A percentile compares a stretch with the other conserved stretches of the same genome.
Evolutionary conservation across 2,888 invertebrate species (phyloP).

Genomic region (Melolontha melolontha): DNA sequence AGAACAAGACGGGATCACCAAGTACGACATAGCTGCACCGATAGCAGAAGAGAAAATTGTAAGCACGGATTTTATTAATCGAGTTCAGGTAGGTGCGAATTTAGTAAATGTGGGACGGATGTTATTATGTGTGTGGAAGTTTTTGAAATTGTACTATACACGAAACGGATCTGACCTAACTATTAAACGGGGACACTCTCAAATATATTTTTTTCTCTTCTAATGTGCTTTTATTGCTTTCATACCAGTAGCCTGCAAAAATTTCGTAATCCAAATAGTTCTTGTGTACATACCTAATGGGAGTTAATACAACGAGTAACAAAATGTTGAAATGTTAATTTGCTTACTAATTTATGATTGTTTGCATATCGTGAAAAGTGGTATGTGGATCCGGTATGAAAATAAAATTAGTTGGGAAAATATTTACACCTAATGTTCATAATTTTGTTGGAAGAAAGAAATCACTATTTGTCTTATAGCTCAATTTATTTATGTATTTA

Average conservation of each 20-base stretch:
- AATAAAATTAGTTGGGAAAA: constrained; percentile 16
- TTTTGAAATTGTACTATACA: constrained; percentile 44
- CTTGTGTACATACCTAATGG: not conserved
- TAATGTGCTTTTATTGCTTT: constrained; percentile 19
- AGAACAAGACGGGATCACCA: constrained; percentile 53
- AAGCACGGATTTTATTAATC: constrained; percentile 62
- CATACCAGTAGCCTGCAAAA: not conserved
- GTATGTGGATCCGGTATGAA: constrained; percentile 22
- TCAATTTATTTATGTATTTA: too few relatives aligned
- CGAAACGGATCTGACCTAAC: constrained; percentile 59
- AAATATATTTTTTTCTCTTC: constrained; percentile 58
- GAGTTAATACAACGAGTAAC: not conserved
- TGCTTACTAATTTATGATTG: constrained; percentile 10
- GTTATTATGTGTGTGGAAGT: constrained; percentile 42
- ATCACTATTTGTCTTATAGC: too few relatives aligned
- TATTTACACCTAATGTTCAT: constrained; percentile 5
- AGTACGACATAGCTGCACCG: constrained; percentile 60
- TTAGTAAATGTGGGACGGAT: constrained; percentile 49
- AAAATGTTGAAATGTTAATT: not conserved
- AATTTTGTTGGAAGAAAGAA: too few relatives aligned
- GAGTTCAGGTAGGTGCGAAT: constrained; percentile 61
- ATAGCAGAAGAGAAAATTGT: constrained; percentile 58
- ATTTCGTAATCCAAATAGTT: constrained; percentile 8
- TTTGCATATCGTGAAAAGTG: constrained; percentile 9
- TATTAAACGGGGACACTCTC: constrained; percentile 54